These are phyloP conservation scores for Serranus cabrilla DNA, from an alignment of 2,797 vertebrate species.

Conservation along the genomic window DNA sequence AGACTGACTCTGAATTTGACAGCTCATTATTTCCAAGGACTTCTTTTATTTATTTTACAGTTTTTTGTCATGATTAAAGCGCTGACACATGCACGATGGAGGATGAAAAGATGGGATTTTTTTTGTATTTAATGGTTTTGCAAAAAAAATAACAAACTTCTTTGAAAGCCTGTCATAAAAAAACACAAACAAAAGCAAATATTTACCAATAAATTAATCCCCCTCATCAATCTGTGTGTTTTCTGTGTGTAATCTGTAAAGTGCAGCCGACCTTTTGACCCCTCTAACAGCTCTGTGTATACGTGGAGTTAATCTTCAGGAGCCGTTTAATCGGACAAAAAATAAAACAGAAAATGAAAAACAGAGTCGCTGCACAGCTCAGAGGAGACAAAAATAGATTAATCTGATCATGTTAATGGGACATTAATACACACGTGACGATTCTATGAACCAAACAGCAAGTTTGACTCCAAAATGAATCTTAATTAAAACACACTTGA, in stretches of 20 bases:
- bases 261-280: constrained; percentile 60
- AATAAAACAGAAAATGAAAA: constrained; percentile 51
- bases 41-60: background rate
- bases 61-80: background rate
- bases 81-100: too few relatives aligned
- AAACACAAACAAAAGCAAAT: background rate
- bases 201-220: constrained; percentile 2
- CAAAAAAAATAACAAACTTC: background rate
- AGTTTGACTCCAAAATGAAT: constrained; percentile 1
- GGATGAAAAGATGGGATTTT: too few relatives aligned
- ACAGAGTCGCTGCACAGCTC: background rate
- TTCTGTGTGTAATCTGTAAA: constrained; percentile 57
- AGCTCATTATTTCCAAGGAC: background rate
- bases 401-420: background rate
- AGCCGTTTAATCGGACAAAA: constrained; percentile 52
- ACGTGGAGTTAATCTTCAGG: constrained; percentile 53
- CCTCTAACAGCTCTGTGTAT: constrained; percentile 17
- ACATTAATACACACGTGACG: background rate
- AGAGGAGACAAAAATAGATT: background rate
- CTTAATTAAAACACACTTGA: background rate
- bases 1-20: too few relatives aligned
- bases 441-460: background rate
- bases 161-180: background rate
- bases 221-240: constrained; percentile 1
- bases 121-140: background rate